These are phyloP conservation scores for Alethe castanea DNA, from an alignment of 2,113 vertebrate species.

Conservation along the genomic window DNA sequence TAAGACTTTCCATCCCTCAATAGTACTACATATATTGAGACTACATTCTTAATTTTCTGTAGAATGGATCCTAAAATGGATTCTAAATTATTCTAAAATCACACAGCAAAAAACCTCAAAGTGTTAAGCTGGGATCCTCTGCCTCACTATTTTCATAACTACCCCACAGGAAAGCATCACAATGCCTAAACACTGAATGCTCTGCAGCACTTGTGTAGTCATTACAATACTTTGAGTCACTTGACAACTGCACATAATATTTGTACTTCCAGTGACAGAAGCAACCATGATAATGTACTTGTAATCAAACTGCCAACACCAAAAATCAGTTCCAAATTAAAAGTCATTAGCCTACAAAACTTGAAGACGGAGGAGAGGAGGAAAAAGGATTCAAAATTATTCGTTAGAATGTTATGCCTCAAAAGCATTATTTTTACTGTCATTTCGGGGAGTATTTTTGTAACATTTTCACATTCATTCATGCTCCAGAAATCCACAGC, in stretches of 20 bases:
- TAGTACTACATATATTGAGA: not conserved
- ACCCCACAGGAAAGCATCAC: not conserved
- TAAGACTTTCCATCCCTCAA: not conserved
- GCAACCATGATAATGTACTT: not conserved
- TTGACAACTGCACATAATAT: not conserved
- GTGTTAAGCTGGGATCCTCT: not conserved
- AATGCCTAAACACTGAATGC: not conserved
- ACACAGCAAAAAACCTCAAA: not conserved
- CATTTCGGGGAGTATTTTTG: not conserved
- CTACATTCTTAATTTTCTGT: not conserved
- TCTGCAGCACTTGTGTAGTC: not conserved
- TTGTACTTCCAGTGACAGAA: not conserved
- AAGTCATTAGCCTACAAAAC: not conserved
- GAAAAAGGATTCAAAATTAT: not conserved
- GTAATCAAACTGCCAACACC: not conserved
- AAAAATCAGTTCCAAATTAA: not conserved
- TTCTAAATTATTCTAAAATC: not conserved
- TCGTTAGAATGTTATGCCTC: not conserved
- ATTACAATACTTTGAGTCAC: not conserved
- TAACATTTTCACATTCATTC: not conserved
- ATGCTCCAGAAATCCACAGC: not conserved
- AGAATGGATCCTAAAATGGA: not conserved
- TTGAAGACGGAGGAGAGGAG: not conserved
- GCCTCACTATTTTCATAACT: not conserved
- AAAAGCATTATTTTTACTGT: not conserved